Conservation (phyloP, 2,888 invertebrate species). For the Polydesmus complanatus region DNA sequence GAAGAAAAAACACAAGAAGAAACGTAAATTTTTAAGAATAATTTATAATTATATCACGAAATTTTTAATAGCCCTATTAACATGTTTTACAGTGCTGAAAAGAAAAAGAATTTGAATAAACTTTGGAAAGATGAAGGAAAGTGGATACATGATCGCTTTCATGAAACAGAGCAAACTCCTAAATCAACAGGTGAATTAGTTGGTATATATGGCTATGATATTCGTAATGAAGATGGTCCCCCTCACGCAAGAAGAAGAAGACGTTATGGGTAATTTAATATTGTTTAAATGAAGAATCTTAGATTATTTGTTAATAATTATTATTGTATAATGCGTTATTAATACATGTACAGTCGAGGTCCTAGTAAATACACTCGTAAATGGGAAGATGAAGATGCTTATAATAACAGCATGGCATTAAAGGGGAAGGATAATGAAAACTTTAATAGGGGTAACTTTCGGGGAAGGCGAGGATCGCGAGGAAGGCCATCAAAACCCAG, state of each 20-base stretch:
- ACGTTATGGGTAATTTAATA: conserved; percentile 79
- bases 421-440: conserved; percentile 2
- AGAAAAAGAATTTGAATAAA: conserved; percentile 28
- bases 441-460: conserved; percentile 9
- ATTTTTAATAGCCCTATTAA: conserved; percentile 4
- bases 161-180: conserved; percentile 64
- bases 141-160: conserved; percentile 79
- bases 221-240: conserved; percentile 79
- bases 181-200: conserved; percentile 74
- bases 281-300: background rate
- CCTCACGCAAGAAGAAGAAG: conserved; percentile 65
- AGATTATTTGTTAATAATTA: background rate
- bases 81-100: background rate
- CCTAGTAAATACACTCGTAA: conserved; percentile 82
- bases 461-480: conserved; percentile 14
- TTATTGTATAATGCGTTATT: background rate
- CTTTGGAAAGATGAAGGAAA: conserved; percentile 44
- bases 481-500: conserved; percentile 6
- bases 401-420: conserved; percentile 33
- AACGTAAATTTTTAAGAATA: conserved; percentile 1
- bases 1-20: conserved; percentile 28
- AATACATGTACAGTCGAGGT: conserved; percentile 51
- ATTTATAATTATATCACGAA: background rate
- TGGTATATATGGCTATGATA: conserved; percentile 82
- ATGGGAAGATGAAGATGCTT: conserved; percentile 87